Evolutionary conservation across 2,888 invertebrate genomes (phyloP), one percentile per base, ranked within the genome.

Genomic region (Pomacea canaliculata): DNA sequence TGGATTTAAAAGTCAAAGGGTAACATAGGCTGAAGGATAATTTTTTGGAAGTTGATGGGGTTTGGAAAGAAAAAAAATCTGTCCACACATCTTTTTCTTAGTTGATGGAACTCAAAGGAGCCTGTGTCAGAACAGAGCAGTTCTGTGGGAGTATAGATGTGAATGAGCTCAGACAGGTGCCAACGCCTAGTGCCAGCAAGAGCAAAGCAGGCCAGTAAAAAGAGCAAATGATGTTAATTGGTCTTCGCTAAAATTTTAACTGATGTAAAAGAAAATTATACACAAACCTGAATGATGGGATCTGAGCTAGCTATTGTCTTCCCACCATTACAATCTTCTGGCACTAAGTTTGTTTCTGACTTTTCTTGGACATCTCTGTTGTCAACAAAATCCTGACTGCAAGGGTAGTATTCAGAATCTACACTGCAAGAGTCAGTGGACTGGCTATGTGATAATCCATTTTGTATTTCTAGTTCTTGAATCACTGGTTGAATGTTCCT

Each of bases 381-480:
- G 48, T 79, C 79, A 62, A 76, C 73, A 13, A 78, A 9, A 27
- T 78, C 76, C 56, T 79, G 76, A 46, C 69, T 76, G 51, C 18
- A 27, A 1, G 70, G 73, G 7, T 49, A 59, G 63, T 73, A 78
- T 60, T 69, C 68, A 0, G 76, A 71, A 37, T 79, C 78, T 1
- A 73, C 59, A 56, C 77, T 78, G 63, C 67, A 66, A 46, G 63
- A 62, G 62, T 68, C 71, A 37, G 4, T 37, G 37, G 4, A 37
- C 37, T 37, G 37, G 56, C 62, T 73, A 18, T 51, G 68, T 63
- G 67, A n/a, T 19, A n/a, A 60, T 18, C 60, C 60, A 60, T 60
- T 60, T 4, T 60, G 16, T 60, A 19, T n/a, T 19, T n/a, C 16
- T 7, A 60, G 2, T 18, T n/a, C n/a, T 60, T 60, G 18, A 60